Conservation (phyloP, 1,140 invertebrate species). For the Sipha flava region DNA sequence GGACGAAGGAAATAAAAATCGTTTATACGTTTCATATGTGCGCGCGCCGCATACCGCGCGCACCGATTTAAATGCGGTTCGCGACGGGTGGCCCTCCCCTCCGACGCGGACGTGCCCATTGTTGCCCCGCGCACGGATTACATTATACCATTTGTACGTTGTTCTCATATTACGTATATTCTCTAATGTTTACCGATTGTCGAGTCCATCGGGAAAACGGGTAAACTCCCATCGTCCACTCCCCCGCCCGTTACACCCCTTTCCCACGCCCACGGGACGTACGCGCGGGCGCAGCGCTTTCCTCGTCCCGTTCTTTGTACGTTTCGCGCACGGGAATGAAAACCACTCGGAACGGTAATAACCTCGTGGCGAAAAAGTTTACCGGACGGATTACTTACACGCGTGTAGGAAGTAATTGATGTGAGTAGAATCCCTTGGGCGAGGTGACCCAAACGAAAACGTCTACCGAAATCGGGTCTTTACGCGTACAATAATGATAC, state of each 20-base stretch:
- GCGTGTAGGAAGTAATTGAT: too few species aligned
- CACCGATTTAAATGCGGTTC: conserved; percentile 10
- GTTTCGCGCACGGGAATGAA: too few species aligned
- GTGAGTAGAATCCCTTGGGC: too few species aligned
- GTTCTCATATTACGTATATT: background rate
- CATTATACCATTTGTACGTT: too few species aligned
- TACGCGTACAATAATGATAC: too few species aligned
- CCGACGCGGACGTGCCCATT: background rate
- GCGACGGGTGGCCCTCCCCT: conserved; percentile 11
- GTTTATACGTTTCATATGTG: background rate
- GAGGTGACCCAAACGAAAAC: too few species aligned
- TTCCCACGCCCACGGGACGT: background rate
- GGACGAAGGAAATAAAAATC: background rate
- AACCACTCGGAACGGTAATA: too few species aligned
- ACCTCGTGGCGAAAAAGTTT: too few species aligned
- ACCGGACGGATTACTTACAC: too few species aligned
- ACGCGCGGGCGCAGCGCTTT: too few species aligned
- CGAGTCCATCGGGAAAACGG: background rate
- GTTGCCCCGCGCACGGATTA: background rate
- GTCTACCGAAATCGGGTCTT: too few species aligned
- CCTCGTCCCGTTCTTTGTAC: too few species aligned
- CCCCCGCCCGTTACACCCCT: background rate
- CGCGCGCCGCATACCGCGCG: background rate
- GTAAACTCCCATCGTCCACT: background rate
- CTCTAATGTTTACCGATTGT: conserved; percentile 23